These are phyloP conservation scores for Nemopilema nomurai DNA, from an alignment of 30 jellyfish, hydroid and myxozoan genomes.

Conservation along the genomic window DNA sequence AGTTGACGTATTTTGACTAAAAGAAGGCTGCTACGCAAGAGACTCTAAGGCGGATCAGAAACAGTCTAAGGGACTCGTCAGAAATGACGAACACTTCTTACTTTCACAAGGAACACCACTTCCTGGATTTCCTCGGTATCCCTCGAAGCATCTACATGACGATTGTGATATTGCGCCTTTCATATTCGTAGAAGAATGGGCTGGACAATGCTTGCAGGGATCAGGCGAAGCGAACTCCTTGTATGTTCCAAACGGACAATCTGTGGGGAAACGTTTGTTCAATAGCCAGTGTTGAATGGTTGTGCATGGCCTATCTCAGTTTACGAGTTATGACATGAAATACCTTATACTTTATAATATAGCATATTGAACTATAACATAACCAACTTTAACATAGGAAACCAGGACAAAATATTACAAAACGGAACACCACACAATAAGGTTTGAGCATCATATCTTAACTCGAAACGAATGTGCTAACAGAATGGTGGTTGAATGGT, in stretches of 20 bases:
- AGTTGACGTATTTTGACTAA: no score
- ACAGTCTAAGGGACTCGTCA: no score
- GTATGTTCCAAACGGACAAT: slow-evolving; percentile 88
- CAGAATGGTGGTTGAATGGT: no score
- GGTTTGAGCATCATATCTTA: no score
- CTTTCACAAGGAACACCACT: slow-evolving; percentile 79
- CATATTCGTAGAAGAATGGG: slow-evolving; percentile 53
- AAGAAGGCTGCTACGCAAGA: no score
- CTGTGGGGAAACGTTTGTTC: slow-evolving; percentile 22
- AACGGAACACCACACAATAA: background rate
- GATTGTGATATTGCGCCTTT: slow-evolving; percentile 70
- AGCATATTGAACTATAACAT: background rate
- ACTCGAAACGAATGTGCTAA: no score
- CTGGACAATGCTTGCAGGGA: slow-evolving; percentile 93
- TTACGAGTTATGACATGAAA: background rate
- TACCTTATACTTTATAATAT: no score
- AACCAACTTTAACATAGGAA: background rate
- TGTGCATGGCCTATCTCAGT: no score
- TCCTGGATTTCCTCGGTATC: slow-evolving; percentile 94
- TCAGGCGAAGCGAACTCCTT: slow-evolving; percentile 91
- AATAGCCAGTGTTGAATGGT: background rate
- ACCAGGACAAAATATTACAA: background rate
- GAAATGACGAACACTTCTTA: background rate
- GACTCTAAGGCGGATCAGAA: no score
- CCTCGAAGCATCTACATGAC: slow-evolving; percentile 81